Percentiles rank a stretch among this genome's conserved stretches.
Conservation (phyloP, 2,888 invertebrate species). For the Spodoptera picta region DNA sequence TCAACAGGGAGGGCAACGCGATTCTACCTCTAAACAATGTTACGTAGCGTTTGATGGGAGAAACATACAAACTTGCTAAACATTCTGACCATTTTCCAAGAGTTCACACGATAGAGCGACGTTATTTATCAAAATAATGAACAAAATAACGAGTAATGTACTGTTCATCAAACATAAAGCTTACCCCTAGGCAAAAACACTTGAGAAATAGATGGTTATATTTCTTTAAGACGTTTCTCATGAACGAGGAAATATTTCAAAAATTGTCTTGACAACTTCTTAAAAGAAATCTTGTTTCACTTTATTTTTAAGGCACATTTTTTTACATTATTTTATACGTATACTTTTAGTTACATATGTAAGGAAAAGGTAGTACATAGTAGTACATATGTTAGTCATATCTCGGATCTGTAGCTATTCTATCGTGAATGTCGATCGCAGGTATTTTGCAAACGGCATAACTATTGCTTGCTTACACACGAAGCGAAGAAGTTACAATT, state of each 20-base stretch:
- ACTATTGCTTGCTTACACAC: conserved; percentile 53
- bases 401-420: conserved; percentile 19
- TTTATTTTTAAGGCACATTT: conserved; percentile 12
- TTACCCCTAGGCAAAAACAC: conserved; percentile 49
- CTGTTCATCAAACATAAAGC: conserved; percentile 53
- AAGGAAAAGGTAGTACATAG: too few relatives aligned
- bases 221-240: conserved; percentile 47
- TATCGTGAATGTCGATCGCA: conserved; percentile 43
- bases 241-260: conserved; percentile 48
- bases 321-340: neutral
- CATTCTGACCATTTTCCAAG: conserved; percentile 43
- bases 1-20: conserved; percentile 53
- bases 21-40: conserved; percentile 57
- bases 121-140: conserved; percentile 54
- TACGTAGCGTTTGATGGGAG: conserved; percentile 45
- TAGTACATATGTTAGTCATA: too few relatives aligned
- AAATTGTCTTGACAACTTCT: conserved; percentile 31
- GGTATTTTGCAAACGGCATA: conserved; percentile 47
- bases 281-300: conserved; percentile 23
- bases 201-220: conserved; percentile 54
- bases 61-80: conserved; percentile 47
- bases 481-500: conserved; percentile 62
- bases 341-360: too few relatives aligned
- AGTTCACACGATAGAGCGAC: conserved; percentile 49
- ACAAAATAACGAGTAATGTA: conserved; percentile 49